These are phyloP conservation scores for Callimorpha dominula DNA, from an alignment of 2,888 invertebrate genomes.

Conservation along the genomic window DNA sequence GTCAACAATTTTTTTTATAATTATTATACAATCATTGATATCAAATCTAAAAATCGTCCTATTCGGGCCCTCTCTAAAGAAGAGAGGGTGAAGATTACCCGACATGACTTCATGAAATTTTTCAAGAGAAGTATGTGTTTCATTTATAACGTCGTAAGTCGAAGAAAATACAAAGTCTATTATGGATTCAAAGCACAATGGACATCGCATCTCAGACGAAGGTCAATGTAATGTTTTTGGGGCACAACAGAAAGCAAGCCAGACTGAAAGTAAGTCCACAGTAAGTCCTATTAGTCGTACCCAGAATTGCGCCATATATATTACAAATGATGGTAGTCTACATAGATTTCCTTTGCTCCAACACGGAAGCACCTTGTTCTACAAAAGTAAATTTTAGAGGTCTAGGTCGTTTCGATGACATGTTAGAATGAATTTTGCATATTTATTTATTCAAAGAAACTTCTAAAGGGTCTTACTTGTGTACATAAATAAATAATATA, in stretches of 20 bases:
- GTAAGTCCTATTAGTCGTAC: neutral
- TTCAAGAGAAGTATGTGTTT: neutral
- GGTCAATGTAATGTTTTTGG: conserved; percentile 37
- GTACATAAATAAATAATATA: no score
- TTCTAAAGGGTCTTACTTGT: no score
- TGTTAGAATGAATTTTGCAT: neutral
- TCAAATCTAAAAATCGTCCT: neutral
- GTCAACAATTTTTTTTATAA: no score
- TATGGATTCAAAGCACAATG: conserved; percentile 32
- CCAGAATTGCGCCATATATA: neutral
- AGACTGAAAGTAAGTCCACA: conserved; percentile 15
- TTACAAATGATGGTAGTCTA: neutral
- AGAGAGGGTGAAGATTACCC: neutral
- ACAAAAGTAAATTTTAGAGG: neutral
- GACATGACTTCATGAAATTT: neutral
- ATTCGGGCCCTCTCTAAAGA: neutral
- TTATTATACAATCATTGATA: neutral
- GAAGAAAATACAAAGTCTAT: conserved; percentile 17
- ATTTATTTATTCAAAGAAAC: neutral
- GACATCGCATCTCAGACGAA: conserved; percentile 27
- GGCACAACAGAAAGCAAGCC: conserved; percentile 22
- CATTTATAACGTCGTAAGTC: neutral
- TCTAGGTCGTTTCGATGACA: neutral
- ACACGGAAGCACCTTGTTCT: neutral
- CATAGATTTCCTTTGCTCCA: neutral